Base-by-base conservation (phyloP, 2,797 vertebrate species). In the Lacerta bilineata region DNA sequence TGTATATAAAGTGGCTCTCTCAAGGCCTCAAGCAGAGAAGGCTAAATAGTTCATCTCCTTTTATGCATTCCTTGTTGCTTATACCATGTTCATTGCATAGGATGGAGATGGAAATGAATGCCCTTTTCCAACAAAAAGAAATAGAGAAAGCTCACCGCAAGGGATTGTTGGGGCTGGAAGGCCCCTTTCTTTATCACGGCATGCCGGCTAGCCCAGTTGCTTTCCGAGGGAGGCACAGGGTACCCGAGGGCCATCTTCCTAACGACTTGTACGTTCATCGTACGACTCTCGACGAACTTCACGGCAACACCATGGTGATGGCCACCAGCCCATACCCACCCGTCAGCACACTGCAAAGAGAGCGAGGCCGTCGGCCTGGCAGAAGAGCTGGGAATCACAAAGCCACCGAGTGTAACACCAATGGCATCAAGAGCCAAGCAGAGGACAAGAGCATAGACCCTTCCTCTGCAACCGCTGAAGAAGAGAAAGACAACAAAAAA, bases 101-200 rank as follows among this genome's bases (percentile, higher is more conserved):
- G 88, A 96, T 97, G 96, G 97, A 98, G 94, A 98, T 99, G 98
- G 99, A 99, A 96, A 99, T 99, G 98, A 98, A 98, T 50, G 97
- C 98, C 92, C 98, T 99, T 94, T 97, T 99, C 92, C 98, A 99
- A 92, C 98, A 99, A 94, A 98, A 98, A 91, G 98, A 98, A 93
- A 96, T 98, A 93, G 98, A 99, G 93, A 99, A 98, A 61, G 97
- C 98, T 61, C 98, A 98, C 81, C 97, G 98, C 88, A 98, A 98
- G 95, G 97, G 98, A 27, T 96, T 98, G 0, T 94, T 98, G 88
- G 97, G 97, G 72, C 96, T 98, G 3, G 98, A 98, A 39, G 95
- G 97, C 18, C 97, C 98, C 9, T 96, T 98, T 94, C 95, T 98
- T 25, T 99, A 98, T 93, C 96, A 97, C 0, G 93, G 96, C 18